These are phyloP conservation scores for Galeopterus variegatus DNA, from an alignment of 2,113 vertebrate species.

Conservation along the genomic window DNA sequence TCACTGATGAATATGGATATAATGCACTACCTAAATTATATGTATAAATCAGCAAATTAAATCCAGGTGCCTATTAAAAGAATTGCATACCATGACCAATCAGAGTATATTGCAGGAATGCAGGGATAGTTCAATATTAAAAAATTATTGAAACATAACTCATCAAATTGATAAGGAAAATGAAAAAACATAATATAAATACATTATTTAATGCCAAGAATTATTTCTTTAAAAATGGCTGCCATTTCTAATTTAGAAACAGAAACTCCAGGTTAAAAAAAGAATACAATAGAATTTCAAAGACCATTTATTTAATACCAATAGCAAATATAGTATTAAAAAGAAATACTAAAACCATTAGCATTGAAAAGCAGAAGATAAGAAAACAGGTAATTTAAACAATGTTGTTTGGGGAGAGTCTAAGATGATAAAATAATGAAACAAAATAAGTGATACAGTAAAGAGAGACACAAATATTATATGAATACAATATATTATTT, in stretches of 20 bases:
- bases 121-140: constrained; percentile 79
- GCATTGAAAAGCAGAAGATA: neutral
- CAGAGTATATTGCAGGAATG: constrained; percentile 60
- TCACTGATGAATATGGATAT: constrained; percentile 46
- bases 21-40: neutral
- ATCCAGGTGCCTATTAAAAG: constrained; percentile 52
- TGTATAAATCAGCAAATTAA: constrained; percentile 56
- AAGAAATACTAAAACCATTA: neutral
- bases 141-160: constrained; percentile 10
- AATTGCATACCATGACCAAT: neutral
- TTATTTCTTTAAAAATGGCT: neutral
- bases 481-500: neutral
- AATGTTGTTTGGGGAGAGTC: neutral
- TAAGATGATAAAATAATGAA: constrained; percentile 38
- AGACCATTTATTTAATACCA: neutral
- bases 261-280: neutral
- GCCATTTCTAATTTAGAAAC: constrained; percentile 14
- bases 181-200: constrained; percentile 34
- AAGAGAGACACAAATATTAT: neutral
- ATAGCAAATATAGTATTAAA: neutral
- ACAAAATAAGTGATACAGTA: neutral
- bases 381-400: neutral
- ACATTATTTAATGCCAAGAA: neutral
- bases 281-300: neutral
- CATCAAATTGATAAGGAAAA: neutral